Evolutionary conservation across 30 jellyfish, hydroid and myxozoan genomes (phyloP), one percentile per base, ranked within the genome.

Genomic region (Aurelia coerulea): DNA sequence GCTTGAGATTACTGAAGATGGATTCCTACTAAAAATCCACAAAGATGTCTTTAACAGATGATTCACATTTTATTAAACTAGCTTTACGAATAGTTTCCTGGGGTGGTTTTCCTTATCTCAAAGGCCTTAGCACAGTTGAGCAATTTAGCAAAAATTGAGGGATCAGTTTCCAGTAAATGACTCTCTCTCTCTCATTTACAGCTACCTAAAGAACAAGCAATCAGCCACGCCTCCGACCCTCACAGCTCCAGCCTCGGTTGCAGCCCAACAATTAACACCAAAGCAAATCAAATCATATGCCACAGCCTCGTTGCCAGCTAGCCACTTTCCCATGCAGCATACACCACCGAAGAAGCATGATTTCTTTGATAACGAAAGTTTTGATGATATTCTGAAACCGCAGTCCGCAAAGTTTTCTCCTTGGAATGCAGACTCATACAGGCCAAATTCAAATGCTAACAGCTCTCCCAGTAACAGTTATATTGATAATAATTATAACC

Each of bases 151-250:
- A 37, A 37, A 37, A 5, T 37, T 37, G 49, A 37, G 49, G 49
- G 49, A 37, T 37, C 49, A 37, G 5, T 2, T 37, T 0, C 5
- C 49, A 37, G 0, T 37, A 5, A 2, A 37, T 37, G 5, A 37
- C 29, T 23, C 49, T 42, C 59, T 56, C 41, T 56, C 41, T 15
- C 29, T 23, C 50, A 0, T 41, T 63, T 60, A 18, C 74, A 85
- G 94, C 69, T 85, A 85, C 74, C 63, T 85, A 53, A 85, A 85
- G 83, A 85, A 76, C 81, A 85, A 85, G 78, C 94, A 64, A 0
- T 34, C 94, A 50, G 10, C 93, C n/a, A 39, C 93, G 0, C 72
- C 91, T 17, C 71, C 78, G 4, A 73, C 92, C 6, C 65, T 71
- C 18, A 51, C 73, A 5, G 73, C 86, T 50, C 92, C 92, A 13